phyloP scores from a whole-genome alignment of 2,888 invertebrate genomes.

The Machimus atricapillus region DNA sequence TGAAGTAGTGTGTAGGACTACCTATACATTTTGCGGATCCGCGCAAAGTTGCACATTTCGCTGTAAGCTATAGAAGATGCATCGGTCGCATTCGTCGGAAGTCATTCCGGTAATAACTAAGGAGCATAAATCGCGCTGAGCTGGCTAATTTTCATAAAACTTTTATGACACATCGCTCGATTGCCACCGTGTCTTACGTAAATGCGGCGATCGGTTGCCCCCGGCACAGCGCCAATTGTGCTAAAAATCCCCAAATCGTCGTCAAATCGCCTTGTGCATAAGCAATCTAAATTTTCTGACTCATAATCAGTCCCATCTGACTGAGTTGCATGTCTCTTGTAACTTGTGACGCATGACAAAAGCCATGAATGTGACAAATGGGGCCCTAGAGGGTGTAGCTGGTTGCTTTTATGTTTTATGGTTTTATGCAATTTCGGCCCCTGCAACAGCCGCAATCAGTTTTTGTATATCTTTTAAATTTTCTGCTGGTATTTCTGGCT shows the following conservation, averaged over 20 bases:
- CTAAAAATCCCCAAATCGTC: neutral
- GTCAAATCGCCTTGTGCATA: neutral
- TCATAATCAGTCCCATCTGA: neutral
- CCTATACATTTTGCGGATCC: neutral
- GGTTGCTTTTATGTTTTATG: neutral
- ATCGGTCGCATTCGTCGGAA: neutral
- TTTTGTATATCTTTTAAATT: neutral
- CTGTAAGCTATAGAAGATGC: neutral
- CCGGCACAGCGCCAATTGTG: neutral
- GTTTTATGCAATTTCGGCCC: neutral
- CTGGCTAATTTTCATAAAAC: neutral
- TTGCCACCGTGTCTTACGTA: neutral
- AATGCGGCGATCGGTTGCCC: neutral
- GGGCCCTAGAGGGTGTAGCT: neutral
- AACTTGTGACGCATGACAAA: neutral
- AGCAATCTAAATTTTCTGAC: neutral
- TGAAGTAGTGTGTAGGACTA: neutral
- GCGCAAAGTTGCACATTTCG: neutral
- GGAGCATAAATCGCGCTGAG: neutral
- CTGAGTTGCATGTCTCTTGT: neutral
- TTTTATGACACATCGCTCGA: constrained; percentile 9
- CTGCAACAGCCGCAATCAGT: neutral
- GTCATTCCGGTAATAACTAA: neutral
- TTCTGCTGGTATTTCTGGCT: neutral
- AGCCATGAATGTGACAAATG: neutral